Percentiles rank a stretch among this genome's conserved stretches.
Evolutionary conservation across 2,888 invertebrate species (phyloP).

Genomic region (Tinea trinotella): DNA sequence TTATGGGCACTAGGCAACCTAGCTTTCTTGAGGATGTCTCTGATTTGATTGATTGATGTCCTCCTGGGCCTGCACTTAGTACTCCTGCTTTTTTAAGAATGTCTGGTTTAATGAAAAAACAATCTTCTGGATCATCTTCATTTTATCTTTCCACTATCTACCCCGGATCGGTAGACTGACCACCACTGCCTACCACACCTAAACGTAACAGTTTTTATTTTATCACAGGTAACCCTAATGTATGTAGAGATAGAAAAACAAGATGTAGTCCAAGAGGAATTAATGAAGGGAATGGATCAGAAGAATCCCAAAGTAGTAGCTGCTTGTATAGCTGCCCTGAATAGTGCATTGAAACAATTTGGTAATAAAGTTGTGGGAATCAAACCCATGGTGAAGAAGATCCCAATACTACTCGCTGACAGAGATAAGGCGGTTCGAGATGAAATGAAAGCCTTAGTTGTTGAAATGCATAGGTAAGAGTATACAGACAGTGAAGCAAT

Average conservation of each 20-base stretch:
- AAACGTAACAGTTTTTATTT: slow-evolving; percentile 8
- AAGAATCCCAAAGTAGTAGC: slow-evolving; percentile 97
- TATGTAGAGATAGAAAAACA: slow-evolving; percentile 97
- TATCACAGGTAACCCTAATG: slow-evolving; percentile 87
- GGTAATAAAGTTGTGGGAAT: slow-evolving; percentile 92
- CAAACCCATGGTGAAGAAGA: slow-evolving; percentile 91
- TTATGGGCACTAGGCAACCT: no score
- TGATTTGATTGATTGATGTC: no score
- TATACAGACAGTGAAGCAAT: no score
- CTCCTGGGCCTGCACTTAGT: no score
- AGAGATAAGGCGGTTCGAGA: slow-evolving; percentile 93
- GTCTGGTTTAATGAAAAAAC: no score
- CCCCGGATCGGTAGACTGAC: no score
- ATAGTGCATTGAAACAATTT: slow-evolving; percentile 87
- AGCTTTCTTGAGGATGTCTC: no score
- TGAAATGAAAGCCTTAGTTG: slow-evolving; percentile 90
- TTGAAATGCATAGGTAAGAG: slow-evolving; percentile 90
- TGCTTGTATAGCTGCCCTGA: slow-evolving; percentile 83
- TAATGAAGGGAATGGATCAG: slow-evolving; percentile 93
- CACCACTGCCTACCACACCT: no score
- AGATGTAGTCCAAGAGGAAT: slow-evolving; percentile 89
- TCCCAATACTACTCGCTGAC: slow-evolving; percentile 88
- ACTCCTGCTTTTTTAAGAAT: no score
- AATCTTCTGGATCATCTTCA: no score
- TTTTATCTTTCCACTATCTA: no score